Base-by-base conservation (phyloP, 2,888 invertebrate genomes). In the Acronicta aceris region DNA sequence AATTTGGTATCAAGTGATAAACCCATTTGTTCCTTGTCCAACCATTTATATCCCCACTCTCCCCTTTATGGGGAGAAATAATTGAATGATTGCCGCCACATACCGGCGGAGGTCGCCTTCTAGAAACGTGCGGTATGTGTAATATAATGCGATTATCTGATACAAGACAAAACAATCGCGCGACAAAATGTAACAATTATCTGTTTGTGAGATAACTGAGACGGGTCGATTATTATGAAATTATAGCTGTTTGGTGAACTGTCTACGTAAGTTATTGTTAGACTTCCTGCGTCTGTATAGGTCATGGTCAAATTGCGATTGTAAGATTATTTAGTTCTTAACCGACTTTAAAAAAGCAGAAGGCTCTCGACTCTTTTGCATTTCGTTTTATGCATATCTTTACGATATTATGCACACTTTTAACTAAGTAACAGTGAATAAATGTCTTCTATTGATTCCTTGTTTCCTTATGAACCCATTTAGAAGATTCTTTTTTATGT, bases 1-100 rank as follows among this genome's bases (percentile, higher is more conserved):
- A 67, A 70, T 58, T 33, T 54, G 17, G 10, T 3, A n/a, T 16
- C 15, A 63, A 53, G 27, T 42, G 36, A 38, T 43, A 16, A 30
- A 62, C 25, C 13, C 13, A 43, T 49, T 60, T 53, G n/a, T 38
- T 38, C 30, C 16, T 38, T 30, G 51, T 55, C 45, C 46, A 27
- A 51, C 70, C 21, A 48, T 62, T 57, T 17, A 47, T 41, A 17
- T 36, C 21, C 67, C 58, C 52, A 10, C 9, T 61, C 25, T 33
- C 55, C 59, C 74, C 75, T 76, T 52, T 74, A 36, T 59, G 33
- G 40, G 53, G 74, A 71, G 70, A 72, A 60, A 70, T 70, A 82
- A 85, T 84, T 79, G 81, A 78, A 84, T 81, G 84, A 85, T 85
- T 85, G 81, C 76, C 50, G 65, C 36, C 41, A 43, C 40, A 43